Conservation (phyloP, 2,113 vertebrate species). For the Dinomys branickii region DNA sequence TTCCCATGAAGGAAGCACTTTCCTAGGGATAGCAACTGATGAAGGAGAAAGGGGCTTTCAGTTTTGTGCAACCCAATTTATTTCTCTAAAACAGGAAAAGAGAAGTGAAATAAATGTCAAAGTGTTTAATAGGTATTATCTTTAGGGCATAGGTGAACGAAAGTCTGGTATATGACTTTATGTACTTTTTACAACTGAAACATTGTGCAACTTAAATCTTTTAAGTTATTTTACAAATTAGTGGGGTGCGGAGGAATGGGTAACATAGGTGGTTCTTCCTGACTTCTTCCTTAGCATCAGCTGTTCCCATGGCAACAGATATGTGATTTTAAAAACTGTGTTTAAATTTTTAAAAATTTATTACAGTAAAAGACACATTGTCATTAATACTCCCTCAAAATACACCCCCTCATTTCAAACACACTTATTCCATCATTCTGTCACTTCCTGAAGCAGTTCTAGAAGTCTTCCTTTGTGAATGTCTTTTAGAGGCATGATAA, state of each 20-base stretch:
- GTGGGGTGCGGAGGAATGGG: neutral
- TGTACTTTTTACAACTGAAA: neutral
- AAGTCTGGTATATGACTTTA: neutral
- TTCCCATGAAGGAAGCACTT: neutral
- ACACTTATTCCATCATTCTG: neutral
- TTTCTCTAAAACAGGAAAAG: conserved; percentile 10
- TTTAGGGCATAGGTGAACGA: neutral
- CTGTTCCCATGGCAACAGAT: conserved; percentile 20
- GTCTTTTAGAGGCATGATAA: neutral
- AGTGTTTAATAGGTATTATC: neutral
- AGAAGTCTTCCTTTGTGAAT: neutral
- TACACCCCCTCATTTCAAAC: neutral
- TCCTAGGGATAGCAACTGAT: neutral
- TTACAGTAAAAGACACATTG: neutral
- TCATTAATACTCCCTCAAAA: neutral
- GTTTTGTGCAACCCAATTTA: neutral
- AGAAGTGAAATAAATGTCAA: neutral
- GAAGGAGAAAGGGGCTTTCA: neutral
- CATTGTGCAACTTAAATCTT: neutral
- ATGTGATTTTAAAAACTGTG: neutral
- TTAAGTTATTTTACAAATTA: neutral
- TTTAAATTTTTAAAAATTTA: neutral
- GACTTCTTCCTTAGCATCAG: neutral
- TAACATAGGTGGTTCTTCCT: neutral
- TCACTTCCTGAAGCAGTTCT: neutral